Evolutionary conservation across 2,797 vertebrate species (phyloP).

Genomic region (Oryzias sinensis): DNA sequence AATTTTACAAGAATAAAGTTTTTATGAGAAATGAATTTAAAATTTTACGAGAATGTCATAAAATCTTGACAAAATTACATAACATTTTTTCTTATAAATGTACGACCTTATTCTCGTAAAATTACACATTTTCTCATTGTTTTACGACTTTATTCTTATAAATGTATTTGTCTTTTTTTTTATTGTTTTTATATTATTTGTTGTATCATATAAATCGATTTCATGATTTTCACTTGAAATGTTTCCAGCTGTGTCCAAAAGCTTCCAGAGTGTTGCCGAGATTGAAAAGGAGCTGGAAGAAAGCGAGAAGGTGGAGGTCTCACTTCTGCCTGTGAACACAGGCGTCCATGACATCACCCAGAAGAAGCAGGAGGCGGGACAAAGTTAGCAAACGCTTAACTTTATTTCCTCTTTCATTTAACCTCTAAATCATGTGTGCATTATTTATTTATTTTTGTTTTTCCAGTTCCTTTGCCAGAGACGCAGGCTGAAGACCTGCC

Average conservation of each 20-base stretch:
- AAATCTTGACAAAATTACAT: too few relatives aligned
- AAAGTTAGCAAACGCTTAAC: constrained; percentile 49
- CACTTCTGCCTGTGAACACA: constrained; percentile 28
- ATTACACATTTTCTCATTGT: too few relatives aligned
- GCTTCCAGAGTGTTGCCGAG: constrained; percentile 49
- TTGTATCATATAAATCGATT: not conserved
- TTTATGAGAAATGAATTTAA: too few relatives aligned
- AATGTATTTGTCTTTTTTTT: too few relatives aligned
- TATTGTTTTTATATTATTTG: not conserved
- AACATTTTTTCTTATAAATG: too few relatives aligned
- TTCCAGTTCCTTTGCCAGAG: constrained; percentile 45
- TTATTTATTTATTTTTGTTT: not conserved
- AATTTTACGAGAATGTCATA: too few relatives aligned
- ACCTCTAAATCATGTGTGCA: not conserved
- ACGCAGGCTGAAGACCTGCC: constrained; percentile 52
- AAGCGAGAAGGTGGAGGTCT: constrained; percentile 45
- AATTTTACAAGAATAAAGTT: too few relatives aligned
- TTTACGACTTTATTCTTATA: too few relatives aligned
- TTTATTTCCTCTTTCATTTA: not conserved
- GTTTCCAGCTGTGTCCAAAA: constrained; percentile 49
- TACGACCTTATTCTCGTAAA: too few relatives aligned
- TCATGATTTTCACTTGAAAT: not conserved
- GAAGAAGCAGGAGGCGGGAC: constrained; percentile 40
- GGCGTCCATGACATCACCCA: constrained; percentile 29
- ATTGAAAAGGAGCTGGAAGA: constrained; percentile 26